Conservation (phyloP, 1,140 invertebrate species). For the Protaetia brevitarsis region DNA sequence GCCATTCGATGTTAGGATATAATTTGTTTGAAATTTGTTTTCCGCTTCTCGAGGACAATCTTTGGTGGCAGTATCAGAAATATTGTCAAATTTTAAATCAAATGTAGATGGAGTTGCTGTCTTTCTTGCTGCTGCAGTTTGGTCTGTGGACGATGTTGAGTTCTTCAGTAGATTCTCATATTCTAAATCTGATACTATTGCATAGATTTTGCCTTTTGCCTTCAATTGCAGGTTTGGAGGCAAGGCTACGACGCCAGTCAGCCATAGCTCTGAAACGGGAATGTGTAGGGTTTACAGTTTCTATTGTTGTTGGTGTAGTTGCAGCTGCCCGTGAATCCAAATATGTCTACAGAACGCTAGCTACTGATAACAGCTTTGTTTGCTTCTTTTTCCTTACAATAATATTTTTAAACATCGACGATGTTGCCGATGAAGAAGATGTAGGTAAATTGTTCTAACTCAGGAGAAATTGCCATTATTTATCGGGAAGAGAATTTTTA, state of each 20-base stretch:
- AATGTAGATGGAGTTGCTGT: background rate
- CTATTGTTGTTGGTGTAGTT: slow-evolving; percentile 2
- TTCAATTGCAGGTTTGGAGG: too few species aligned
- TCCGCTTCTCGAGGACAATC: too few species aligned
- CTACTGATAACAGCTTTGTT: slow-evolving; percentile 15
- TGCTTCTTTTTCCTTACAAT: slow-evolving; percentile 15
- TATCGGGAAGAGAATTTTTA: too few species aligned
- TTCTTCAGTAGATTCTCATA: slow-evolving; percentile 4
- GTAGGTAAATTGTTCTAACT: too few species aligned
- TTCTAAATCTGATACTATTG: too few species aligned
- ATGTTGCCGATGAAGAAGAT: slow-evolving; percentile 21
- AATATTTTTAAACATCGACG: slow-evolving; percentile 21
- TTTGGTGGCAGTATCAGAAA: background rate
- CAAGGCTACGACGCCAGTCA: slow-evolving; percentile 14
- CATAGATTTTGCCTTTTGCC: too few species aligned
- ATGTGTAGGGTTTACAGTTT: background rate
- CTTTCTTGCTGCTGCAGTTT: too few species aligned
- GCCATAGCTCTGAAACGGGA: slow-evolving; percentile 4
- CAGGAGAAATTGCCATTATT: too few species aligned
- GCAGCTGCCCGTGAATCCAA: too few species aligned
- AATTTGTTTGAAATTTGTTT: too few species aligned
- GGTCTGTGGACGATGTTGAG: slow-evolving; percentile 4
- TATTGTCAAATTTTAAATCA: background rate
- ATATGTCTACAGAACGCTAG: slow-evolving; percentile 15
- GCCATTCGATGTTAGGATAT: too few species aligned